A percentile compares a stretch with the other conserved stretches of the same genome.
Conservation (phyloP, 2,113 vertebrate species). For the Zosterops japonicus region DNA sequence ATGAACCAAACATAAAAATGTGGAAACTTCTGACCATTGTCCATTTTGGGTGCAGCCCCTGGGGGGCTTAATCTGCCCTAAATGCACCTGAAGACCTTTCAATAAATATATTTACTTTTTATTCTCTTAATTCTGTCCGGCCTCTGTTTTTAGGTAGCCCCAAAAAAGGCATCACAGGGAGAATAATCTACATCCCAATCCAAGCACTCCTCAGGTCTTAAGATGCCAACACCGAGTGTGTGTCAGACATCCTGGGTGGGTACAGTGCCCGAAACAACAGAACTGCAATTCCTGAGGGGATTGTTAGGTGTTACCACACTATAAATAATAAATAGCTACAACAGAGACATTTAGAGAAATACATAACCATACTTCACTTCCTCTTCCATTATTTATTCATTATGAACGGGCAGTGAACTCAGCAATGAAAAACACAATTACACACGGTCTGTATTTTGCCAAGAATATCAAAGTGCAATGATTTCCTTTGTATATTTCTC, state of each 20-base stretch:
- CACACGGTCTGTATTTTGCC: neutral
- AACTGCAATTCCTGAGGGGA: neutral
- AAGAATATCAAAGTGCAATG: neutral
- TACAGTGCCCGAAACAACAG: neutral
- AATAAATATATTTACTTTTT: neutral
- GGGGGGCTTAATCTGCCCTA: rapidly evolving
- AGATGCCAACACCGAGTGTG: neutral
- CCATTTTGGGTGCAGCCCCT: neutral
- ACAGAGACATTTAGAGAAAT: neutral
- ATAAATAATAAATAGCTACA: neutral
- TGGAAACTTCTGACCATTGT: rapidly evolving
- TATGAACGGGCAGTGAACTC: neutral
- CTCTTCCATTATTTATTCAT: neutral
- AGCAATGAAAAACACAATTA: neutral
- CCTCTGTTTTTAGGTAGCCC: neutral
- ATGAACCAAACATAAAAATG: neutral
- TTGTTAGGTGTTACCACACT: neutral
- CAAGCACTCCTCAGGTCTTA: neutral
- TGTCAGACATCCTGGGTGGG: neutral
- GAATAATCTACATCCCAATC: no score
- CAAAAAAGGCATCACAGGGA: neutral
- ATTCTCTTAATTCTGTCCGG: neutral
- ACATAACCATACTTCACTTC: neutral
- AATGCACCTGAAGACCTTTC: neutral
- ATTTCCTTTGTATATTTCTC: neutral